These are phyloP conservation scores for Pachyseris speciosa DNA, from an alignment of 64 coral and sea anemone species.

Conservation along the genomic window DNA sequence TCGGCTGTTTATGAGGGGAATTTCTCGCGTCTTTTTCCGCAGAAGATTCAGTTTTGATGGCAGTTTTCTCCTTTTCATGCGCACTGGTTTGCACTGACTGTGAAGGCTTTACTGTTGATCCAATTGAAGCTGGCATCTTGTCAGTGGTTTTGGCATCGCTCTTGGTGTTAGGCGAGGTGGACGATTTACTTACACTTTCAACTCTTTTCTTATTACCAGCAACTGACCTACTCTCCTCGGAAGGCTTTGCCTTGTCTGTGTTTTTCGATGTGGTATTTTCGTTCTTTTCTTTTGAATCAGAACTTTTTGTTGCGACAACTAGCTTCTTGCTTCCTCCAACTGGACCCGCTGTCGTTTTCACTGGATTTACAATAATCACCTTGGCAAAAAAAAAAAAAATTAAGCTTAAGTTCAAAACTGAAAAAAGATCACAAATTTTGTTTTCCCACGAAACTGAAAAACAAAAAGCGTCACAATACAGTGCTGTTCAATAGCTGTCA, in stretches of 20 bases:
- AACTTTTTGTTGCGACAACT: not conserved
- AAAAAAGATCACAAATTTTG: not conserved
- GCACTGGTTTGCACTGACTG: not conserved
- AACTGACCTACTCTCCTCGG: not conserved
- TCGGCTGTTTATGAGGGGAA: not conserved
- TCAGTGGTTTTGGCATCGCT: not conserved
- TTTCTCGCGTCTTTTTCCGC: not conserved
- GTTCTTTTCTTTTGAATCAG: not conserved
- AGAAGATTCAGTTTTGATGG: not conserved
- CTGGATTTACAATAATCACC: slow-evolving; percentile 37
- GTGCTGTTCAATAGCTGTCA: too few relatives aligned
- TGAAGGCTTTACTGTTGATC: not conserved
- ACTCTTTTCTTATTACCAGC: not conserved
- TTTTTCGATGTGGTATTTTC: not conserved
- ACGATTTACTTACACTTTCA: not conserved
- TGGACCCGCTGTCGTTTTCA: not conserved
- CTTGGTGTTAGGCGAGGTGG: not conserved
- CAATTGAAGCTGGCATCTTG: not conserved
- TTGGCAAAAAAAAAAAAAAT: not conserved
- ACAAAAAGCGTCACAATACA: not conserved
- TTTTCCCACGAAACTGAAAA: not conserved
- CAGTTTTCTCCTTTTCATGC: not conserved
- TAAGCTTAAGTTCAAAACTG: not conserved
- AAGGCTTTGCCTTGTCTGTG: not conserved
- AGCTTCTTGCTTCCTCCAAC: not conserved